Percentiles rank a stretch among this genome's conserved stretches.
These are phyloP conservation scores for Balanococcus diminutus DNA, from an alignment of 2,888 invertebrate genomes.

Conservation along the genomic window DNA sequence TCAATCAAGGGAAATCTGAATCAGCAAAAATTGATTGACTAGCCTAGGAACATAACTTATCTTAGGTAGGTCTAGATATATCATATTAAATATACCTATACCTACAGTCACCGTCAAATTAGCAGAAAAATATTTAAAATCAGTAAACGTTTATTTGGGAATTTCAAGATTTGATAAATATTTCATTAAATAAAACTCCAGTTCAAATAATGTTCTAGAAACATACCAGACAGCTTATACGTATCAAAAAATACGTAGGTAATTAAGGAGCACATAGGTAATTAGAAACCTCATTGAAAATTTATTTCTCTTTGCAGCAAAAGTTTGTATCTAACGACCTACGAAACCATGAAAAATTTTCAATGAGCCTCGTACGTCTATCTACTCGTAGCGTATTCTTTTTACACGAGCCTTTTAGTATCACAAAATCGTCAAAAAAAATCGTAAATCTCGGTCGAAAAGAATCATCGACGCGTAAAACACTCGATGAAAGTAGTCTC, in stretches of 20 bases:
- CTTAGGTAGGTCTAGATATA: too few relatives aligned
- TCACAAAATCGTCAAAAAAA: conserved; percentile 13
- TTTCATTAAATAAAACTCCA: too few relatives aligned
- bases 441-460: conserved; percentile 15
- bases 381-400: background rate
- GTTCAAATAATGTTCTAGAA: too few relatives aligned
- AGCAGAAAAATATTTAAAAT: background rate
- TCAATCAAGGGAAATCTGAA: background rate
- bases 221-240: too few relatives aligned
- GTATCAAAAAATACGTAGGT: too few relatives aligned
- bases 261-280: too few relatives aligned
- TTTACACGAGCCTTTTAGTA: background rate
- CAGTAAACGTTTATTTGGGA: background rate
- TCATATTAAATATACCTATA: background rate
- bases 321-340: too few relatives aligned
- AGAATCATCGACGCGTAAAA: conserved; percentile 47
- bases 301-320: too few relatives aligned
- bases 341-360: background rate
- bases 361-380: background rate
- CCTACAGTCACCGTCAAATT: too few relatives aligned
- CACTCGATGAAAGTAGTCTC: conserved; percentile 42
- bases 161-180: background rate
- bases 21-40: too few relatives aligned
- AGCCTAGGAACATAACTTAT: too few relatives aligned
- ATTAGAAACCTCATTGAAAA: too few relatives aligned